These are phyloP conservation scores for Anoplopoma fimbria DNA, from an alignment of 2,113 vertebrate species.

Conservation along the genomic window DNA sequence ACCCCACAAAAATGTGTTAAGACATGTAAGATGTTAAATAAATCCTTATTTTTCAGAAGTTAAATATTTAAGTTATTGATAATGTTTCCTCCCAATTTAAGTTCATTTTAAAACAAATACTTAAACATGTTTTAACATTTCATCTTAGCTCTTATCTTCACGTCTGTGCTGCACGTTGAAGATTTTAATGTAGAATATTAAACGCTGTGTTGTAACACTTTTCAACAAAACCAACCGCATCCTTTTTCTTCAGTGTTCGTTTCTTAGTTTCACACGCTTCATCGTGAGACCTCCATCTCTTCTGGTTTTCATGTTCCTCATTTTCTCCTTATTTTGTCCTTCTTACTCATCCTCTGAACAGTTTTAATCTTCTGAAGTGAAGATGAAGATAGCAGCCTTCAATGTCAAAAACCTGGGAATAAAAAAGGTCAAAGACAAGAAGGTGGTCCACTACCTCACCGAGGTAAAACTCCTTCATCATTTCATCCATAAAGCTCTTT, in stretches of 20 bases:
- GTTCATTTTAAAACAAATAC: neutral
- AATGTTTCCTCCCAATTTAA: too few species aligned
- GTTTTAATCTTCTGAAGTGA: neutral
- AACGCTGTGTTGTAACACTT: too few species aligned
- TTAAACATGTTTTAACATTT: neutral
- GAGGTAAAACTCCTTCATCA: slow-evolving; percentile 42
- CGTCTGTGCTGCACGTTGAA: neutral
- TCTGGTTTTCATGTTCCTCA: too few species aligned
- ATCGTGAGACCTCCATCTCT: neutral
- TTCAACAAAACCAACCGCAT: too few species aligned
- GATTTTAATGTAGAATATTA: too few species aligned
- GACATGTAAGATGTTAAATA: neutral
- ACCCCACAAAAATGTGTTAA: neutral
- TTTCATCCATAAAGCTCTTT: neutral
- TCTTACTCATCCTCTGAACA: too few species aligned
- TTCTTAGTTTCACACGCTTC: neutral
- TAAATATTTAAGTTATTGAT: neutral
- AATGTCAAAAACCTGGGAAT: slow-evolving; percentile 66
- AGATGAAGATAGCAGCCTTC: slow-evolving; percentile 80
- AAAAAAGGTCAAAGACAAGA: slow-evolving; percentile 60
- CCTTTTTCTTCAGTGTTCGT: neutral
- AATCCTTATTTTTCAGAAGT: too few species aligned
- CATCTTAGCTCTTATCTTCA: neutral
- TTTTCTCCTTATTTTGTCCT: neutral
- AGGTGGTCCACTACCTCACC: slow-evolving; percentile 34